Evolutionary conservation across 2,888 invertebrate species (phyloP), one percentile per base, ranked within the genome.

Genomic region (Drosophila acutilabella): DNA sequence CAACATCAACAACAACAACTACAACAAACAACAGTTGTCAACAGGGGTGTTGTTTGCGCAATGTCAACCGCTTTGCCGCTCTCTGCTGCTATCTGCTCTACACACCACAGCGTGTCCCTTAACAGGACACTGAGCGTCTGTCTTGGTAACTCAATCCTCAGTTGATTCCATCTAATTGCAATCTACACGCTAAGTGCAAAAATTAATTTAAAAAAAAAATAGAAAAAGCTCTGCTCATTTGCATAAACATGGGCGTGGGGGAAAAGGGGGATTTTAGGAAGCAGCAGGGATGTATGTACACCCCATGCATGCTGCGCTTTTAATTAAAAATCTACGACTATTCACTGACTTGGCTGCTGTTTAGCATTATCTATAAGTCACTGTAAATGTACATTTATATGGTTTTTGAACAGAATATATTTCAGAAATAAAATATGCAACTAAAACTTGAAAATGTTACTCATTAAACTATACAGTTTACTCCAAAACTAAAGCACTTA

Each of bases 141-240:
- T n/a, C 18, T 42, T 56, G 13, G 77, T 71, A 81, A 84, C 81
- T 81, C 77, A 85, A 87, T 84, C 61, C 69, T 56, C 71, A 44
- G 57, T 64, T 48, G 54, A 58, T 64, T 48, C 8, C 50, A 47
- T 48, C 65, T 75, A 84, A 88, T 83, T 86, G 84, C 78, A 83
- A 79, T 79, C 72, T 83, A 79, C 71, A 74, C 73, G 80, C 74
- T 75, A 84, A 87, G 87, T 89, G 85, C 79, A 81, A 72, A 86
- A 87, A 80, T 78, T 84, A 87, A 88, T 87, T 88, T 67, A 58
- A 64, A 72, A 81, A 57, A 50, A 65, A 62, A 64, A 67, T 14
- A 13, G 38, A 26, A 53, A 44, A 42, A 14, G 18, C 41, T 56
- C 20, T 52, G 50, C 54, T 75, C 62, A 75, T 76, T 65, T 74